phyloP scores from a whole-genome alignment of 2,888 invertebrate species.

The Parnassius glacialis region DNA sequence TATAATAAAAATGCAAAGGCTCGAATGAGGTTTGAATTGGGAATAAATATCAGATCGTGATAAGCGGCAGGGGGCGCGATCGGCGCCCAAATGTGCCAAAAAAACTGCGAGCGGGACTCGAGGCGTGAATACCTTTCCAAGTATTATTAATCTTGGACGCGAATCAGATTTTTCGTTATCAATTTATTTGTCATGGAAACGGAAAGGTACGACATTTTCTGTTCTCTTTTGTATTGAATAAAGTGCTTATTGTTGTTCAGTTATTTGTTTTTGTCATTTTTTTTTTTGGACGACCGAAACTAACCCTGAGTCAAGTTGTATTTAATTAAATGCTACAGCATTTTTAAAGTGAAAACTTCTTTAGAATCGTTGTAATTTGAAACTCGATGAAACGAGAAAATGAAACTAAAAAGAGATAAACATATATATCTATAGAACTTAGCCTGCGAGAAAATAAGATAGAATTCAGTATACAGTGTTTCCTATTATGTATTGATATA shows the following conservation, averaged over 20 bases:
- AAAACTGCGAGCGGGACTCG: conserved; percentile 29
- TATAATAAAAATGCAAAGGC: conserved; percentile 36
- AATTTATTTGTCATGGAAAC: conserved; percentile 30
- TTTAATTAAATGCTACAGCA: background rate
- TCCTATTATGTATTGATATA: too few species aligned
- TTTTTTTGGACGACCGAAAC: conserved; percentile 16
- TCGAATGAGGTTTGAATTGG: conserved; percentile 31
- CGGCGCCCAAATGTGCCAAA: conserved; percentile 43
- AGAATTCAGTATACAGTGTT: too few species aligned
- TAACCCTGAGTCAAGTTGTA: background rate
- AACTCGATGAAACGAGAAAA: too few species aligned
- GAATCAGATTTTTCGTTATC: conserved; percentile 31
- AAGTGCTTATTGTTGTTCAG: conserved; percentile 25
- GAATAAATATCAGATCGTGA: conserved; percentile 35
- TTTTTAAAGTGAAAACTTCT: too few species aligned
- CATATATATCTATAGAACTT: too few species aligned
- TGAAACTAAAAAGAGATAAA: too few species aligned
- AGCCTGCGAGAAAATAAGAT: too few species aligned
- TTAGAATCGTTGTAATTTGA: too few species aligned
- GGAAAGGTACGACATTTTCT: conserved; percentile 15
- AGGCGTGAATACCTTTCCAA: conserved; percentile 32
- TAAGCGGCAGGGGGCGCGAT: conserved; percentile 38
- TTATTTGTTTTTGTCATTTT: conserved; percentile 25
- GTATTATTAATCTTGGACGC: conserved; percentile 33
- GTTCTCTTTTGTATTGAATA: conserved; percentile 12